Conservation (phyloP, 2,113 vertebrate species). For the Synodontis membranacea region DNA sequence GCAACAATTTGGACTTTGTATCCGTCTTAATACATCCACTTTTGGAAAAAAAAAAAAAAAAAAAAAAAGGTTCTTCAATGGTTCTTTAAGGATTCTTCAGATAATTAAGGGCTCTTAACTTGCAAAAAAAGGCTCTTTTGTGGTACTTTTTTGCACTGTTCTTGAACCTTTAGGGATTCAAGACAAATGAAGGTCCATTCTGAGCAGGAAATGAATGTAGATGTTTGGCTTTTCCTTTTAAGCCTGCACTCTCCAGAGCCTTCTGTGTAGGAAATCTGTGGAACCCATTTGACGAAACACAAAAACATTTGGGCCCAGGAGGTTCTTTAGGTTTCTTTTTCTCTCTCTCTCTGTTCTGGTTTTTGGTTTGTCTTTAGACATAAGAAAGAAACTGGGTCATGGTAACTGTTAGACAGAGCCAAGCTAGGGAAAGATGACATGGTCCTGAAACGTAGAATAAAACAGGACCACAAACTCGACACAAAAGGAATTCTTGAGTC, state of each 20-base stretch:
- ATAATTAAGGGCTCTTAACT: no score
- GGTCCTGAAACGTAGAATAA: neutral
- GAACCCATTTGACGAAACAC: constrained; percentile 34
- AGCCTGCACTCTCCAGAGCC: neutral
- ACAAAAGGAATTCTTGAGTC: neutral
- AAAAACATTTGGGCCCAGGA: constrained; percentile 12
- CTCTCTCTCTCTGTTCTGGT: neutral
- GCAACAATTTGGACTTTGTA: neutral
- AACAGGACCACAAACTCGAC: neutral
- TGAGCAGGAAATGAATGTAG: neutral
- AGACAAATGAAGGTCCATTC: neutral
- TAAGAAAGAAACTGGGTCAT: neutral
- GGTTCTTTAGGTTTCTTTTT: constrained; percentile 5
- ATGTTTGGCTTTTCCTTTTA: neutral
- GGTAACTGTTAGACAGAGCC: neutral
- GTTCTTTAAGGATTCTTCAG: neutral
- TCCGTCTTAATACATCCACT: neutral
- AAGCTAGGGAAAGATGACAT: neutral
- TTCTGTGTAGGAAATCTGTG: constrained; percentile 39
- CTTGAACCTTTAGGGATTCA: neutral
- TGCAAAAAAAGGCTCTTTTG: neutral
- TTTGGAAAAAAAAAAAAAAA: neutral
- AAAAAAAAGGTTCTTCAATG: neutral
- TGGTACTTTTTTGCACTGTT: neutral
- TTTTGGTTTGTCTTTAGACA: neutral